A percentile compares a stretch with the other conserved stretches of the same genome.
Conservation (phyloP, 2,888 invertebrate species). For the Euclidia mi region DNA sequence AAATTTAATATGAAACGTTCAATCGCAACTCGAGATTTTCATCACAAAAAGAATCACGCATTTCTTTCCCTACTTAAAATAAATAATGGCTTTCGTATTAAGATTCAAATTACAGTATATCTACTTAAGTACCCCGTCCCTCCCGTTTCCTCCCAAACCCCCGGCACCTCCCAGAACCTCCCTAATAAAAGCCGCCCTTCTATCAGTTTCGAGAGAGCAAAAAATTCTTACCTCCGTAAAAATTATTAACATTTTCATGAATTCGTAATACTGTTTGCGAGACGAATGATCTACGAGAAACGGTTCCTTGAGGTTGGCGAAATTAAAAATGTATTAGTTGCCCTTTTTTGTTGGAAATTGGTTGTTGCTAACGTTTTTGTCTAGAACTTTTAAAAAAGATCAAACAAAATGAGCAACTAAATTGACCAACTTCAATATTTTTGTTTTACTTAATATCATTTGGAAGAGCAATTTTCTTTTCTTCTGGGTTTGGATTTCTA, state of each 20-base stretch:
- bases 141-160: slow-evolving; percentile 57
- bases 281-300: slow-evolving; percentile 63
- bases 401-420: neutral
- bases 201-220: slow-evolving; percentile 65
- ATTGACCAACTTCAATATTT: neutral
- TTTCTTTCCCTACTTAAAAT: slow-evolving; percentile 79
- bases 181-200: slow-evolving; percentile 77
- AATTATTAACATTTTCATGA: slow-evolving; percentile 82
- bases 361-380: slow-evolving; percentile 23
- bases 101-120: slow-evolving; percentile 85
- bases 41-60: slow-evolving; percentile 72
- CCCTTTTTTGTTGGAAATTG: slow-evolving; percentile 42
- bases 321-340: slow-evolving; percentile 63
- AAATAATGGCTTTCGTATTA: slow-evolving; percentile 84
- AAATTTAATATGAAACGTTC: slow-evolving; percentile 63
- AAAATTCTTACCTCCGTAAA: slow-evolving; percentile 72
- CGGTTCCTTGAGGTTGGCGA: slow-evolving; percentile 58
- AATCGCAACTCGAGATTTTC: slow-evolving; percentile 68
- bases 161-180: slow-evolving; percentile 35
- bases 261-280: slow-evolving; percentile 76
- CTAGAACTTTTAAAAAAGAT: slow-evolving; percentile 18
- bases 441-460: too few species aligned
- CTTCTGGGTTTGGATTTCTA: too few species aligned
- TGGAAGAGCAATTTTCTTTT: too few species aligned
- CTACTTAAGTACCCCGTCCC: slow-evolving; percentile 73